Conservation (phyloP, 2,888 invertebrate species). For the Stomorhina lunata region DNA sequence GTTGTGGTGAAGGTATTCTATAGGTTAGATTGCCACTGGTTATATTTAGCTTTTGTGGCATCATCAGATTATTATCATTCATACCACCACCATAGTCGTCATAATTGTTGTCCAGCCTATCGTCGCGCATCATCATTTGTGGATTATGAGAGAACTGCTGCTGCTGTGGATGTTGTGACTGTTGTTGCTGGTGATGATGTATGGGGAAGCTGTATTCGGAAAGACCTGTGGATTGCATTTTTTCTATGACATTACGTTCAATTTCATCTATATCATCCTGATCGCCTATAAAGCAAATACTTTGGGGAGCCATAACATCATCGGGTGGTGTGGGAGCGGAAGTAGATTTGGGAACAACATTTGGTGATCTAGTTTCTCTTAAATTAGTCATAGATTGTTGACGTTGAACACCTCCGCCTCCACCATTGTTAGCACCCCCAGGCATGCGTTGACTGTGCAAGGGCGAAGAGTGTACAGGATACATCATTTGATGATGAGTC, state of each 20-base stretch:
- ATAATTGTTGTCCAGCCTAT: conserved; percentile 65
- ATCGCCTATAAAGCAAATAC: conserved; percentile 93
- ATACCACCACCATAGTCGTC: conserved; percentile 81
- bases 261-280: conserved; percentile 81
- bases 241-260: conserved; percentile 78
- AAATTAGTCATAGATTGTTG: conserved; percentile 75
- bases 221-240: conserved; percentile 74
- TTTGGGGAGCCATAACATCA: conserved; percentile 96
- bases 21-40: conserved; percentile 93
- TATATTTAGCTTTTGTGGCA: conserved; percentile 85
- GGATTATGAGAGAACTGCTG: conserved; percentile 55
- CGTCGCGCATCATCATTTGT: conserved; percentile 53
- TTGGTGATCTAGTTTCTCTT: conserved; percentile 74
- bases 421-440: conserved; percentile 35
- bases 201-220: conserved; percentile 71
- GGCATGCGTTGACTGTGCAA: conserved; percentile 81
- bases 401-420: conserved; percentile 70
- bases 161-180: conserved; percentile 61
- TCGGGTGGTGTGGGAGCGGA: conserved; percentile 81
- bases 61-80: conserved; percentile 81
- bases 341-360: conserved; percentile 68
- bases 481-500: conserved; percentile 79
- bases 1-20: conserved; percentile 92
- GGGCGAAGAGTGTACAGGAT: conserved; percentile 83
- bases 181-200: conserved; percentile 65